Evolutionary conservation across 1,140 invertebrate genomes (phyloP).

Genomic region (Bursaphelenchus mucronatus): DNA sequence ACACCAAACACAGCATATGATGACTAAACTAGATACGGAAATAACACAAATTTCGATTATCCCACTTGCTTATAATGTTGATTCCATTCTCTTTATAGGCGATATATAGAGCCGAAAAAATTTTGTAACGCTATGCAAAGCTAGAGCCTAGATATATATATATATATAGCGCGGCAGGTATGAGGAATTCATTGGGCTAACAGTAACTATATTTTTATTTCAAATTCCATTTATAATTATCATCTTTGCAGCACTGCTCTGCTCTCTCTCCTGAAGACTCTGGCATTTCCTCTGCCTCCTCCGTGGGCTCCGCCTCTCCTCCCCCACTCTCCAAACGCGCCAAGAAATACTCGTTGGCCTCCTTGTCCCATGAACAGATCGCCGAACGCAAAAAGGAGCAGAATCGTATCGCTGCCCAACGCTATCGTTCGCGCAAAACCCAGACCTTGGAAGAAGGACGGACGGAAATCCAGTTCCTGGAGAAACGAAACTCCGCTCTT

Average conservation of each 20-base stretch:
- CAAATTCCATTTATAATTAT: background rate
- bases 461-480: slow-evolving; percentile 36
- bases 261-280: no score
- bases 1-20: no score
- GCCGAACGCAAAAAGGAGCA: slow-evolving; percentile 54
- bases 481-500: slow-evolving; percentile 40
- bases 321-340: slow-evolving; percentile 32
- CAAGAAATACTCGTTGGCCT: slow-evolving; percentile 43
- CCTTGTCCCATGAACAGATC: slow-evolving; percentile 39
- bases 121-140: background rate
- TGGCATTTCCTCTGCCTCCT: slow-evolving; percentile 19
- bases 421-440: slow-evolving; percentile 39
- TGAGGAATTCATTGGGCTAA: no score
- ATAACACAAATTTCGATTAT: no score
- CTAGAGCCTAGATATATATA: slow-evolving; percentile 5
- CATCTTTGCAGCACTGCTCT: background rate
- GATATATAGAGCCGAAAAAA: no score
- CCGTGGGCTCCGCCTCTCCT: background rate
- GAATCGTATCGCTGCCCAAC: slow-evolving; percentile 52
- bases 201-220: no score
- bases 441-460: slow-evolving; percentile 30
- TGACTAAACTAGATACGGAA: no score
- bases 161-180: no score
- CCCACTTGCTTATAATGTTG: no score
- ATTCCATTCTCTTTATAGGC: no score